Percentiles rank a stretch among this genome's conserved stretches.
Evolutionary conservation across 2,888 invertebrate genomes (phyloP).

Genomic region (Nomada ruficornis): DNA sequence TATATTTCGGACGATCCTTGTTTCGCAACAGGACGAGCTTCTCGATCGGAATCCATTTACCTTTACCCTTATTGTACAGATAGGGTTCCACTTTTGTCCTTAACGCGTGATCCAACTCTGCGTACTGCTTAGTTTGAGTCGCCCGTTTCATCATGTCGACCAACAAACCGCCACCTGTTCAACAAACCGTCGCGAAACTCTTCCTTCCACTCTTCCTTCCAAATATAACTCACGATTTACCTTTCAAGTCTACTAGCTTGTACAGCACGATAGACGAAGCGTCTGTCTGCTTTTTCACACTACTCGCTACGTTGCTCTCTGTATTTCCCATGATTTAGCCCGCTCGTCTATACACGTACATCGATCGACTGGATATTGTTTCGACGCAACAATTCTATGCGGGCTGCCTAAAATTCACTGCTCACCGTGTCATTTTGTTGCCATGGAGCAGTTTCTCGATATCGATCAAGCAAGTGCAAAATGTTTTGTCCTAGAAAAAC

Average conservation of each 20-base stretch:
- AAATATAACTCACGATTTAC: slow-evolving; percentile 82
- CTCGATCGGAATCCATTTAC: slow-evolving; percentile 95
- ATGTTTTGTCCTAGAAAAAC: not conserved
- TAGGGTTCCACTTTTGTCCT: slow-evolving; percentile 96
- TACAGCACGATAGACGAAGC: slow-evolving; percentile 93
- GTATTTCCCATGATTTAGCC: slow-evolving; percentile 90
- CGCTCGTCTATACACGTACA: not conserved
- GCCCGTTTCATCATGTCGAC: slow-evolving; percentile 97
- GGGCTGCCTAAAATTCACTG: not conserved
- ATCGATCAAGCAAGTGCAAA: slow-evolving; percentile 57
- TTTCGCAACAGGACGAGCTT: slow-evolving; percentile 95
- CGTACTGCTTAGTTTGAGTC: slow-evolving; percentile 94
- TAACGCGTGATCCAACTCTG: slow-evolving; percentile 96
- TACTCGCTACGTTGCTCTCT: slow-evolving; percentile 95
- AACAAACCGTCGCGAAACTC: too few species aligned
- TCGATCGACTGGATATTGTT: not conserved
- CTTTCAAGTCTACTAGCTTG: slow-evolving; percentile 95
- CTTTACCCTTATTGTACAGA: slow-evolving; percentile 96
- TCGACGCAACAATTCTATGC: not conserved
- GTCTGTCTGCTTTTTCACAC: slow-evolving; percentile 97
- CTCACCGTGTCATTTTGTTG: slow-evolving; percentile 34
- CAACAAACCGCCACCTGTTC: slow-evolving; percentile 93
- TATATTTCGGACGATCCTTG: slow-evolving; percentile 92
- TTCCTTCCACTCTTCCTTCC: not conserved
- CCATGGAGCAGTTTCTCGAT: slow-evolving; percentile 53